Conservation (phyloP, 1,140 invertebrate species). For the Wiebesia pumilae region DNA sequence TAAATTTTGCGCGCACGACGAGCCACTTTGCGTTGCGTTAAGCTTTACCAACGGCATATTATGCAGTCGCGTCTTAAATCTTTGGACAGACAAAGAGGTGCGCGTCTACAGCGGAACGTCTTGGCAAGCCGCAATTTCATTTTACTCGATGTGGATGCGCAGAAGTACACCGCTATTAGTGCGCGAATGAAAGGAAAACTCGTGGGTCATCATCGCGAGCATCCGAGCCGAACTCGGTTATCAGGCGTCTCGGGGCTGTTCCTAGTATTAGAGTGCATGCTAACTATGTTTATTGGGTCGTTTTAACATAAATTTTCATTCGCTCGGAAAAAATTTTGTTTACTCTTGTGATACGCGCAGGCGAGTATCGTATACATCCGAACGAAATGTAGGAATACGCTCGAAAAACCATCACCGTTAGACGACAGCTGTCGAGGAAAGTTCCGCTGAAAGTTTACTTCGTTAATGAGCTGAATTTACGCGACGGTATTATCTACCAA, state of each 20-base stretch:
- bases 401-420: not conserved
- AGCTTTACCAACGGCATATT: conserved; percentile 3
- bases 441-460: not conserved
- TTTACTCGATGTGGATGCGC: not conserved
- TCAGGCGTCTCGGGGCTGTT: not conserved
- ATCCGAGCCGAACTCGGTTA: not conserved
- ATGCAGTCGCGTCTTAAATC: not conserved
- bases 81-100: not conserved
- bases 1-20: conserved; percentile 1
- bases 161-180: not conserved
- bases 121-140: conserved; percentile 2
- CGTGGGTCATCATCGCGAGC: not conserved
- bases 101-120: not conserved
- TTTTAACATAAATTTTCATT: conserved; percentile 17
- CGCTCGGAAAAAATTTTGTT: not conserved
- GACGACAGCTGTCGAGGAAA: not conserved
- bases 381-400: not conserved
- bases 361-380: no score
- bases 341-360: not conserved
- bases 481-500: not conserved
- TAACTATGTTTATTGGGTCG: conserved; percentile 22
- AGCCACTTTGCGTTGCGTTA: not conserved
- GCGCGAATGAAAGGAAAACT: conserved; percentile 15
- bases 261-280: not conserved
- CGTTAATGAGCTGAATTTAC: not conserved